Conservation (phyloP, 2,113 vertebrate species). For the Lathamus discolor region DNA sequence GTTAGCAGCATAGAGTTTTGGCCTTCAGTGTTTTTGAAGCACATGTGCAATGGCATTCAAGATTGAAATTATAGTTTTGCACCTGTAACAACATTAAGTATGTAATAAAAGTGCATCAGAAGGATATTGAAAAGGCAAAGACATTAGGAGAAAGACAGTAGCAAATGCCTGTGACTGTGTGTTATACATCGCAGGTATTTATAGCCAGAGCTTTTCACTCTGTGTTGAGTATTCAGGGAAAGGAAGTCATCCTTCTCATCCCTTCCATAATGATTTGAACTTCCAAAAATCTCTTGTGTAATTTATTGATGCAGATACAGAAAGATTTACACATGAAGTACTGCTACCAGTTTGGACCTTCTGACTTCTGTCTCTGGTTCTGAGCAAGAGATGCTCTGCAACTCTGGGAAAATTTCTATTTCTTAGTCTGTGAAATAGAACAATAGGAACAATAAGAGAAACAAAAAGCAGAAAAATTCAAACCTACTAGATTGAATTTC, state of each 20-base stretch:
- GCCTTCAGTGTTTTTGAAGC: conserved; percentile 73
- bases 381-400: neutral
- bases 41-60: conserved; percentile 75
- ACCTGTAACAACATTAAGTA: conserved; percentile 81
- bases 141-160: neutral
- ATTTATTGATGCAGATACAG: neutral
- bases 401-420: neutral
- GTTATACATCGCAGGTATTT: neutral
- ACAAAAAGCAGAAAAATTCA: neutral
- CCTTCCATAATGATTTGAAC: neutral
- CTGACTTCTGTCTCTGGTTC: neutral
- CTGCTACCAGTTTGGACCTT: neutral
- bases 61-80: conserved; percentile 82
- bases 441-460: neutral
- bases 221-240: neutral
- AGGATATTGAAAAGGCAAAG: conserved; percentile 56
- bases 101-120: conserved; percentile 70
- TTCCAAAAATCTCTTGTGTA: neutral
- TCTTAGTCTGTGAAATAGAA: neutral
- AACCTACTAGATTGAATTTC: neutral
- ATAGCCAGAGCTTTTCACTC: neutral
- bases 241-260: neutral
- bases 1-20: conserved; percentile 79
- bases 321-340: neutral
- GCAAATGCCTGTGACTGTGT: neutral